Evolutionary conservation across 2,888 invertebrate species (phyloP).

Genomic region (Chirona hameri): DNA sequence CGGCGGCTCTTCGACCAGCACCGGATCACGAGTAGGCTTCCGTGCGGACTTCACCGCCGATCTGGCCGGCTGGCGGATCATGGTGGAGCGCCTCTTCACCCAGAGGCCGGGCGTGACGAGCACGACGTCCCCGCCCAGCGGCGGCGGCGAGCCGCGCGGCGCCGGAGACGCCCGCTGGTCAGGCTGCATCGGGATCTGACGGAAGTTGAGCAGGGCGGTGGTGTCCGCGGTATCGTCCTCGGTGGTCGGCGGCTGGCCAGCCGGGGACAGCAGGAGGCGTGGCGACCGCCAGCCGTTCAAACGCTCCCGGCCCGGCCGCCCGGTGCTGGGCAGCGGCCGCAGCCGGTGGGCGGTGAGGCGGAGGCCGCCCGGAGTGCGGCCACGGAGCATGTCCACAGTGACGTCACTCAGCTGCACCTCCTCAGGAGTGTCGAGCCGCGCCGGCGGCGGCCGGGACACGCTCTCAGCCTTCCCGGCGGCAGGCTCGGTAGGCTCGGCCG

Average conservation of each 20-base stretch:
- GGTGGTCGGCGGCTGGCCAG: conserved; percentile 31
- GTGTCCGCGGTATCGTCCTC: conserved; percentile 33
- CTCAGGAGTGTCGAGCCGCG: not conserved
- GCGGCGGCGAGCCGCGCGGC: conserved; percentile 32
- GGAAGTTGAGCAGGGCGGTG: conserved; percentile 3
- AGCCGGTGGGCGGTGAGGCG: not conserved
- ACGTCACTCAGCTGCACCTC: conserved; percentile 3
- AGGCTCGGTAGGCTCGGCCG: not conserved
- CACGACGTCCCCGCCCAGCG: conserved; percentile 31
- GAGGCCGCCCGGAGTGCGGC: not conserved
- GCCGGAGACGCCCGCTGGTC: conserved; percentile 29
- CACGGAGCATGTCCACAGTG: not conserved
- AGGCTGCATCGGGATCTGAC: conserved; percentile 13
- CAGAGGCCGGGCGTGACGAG: conserved; percentile 22
- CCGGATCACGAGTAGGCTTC: not conserved
- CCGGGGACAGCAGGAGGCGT: conserved; percentile 31
- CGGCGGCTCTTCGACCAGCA: not conserved
- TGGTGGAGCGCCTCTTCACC: conserved; percentile 27
- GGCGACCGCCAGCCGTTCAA: no score
- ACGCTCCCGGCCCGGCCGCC: no score
- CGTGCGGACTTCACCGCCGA: not conserved
- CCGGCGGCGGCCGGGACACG: not conserved
- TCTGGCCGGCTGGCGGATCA: not conserved
- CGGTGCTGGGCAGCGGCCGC: not conserved
- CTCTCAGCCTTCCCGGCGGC: not conserved